Conservation (phyloP, 30 jellyfish, hydroid and myxozoan genomes). For the Cassiopea andromeda region DNA sequence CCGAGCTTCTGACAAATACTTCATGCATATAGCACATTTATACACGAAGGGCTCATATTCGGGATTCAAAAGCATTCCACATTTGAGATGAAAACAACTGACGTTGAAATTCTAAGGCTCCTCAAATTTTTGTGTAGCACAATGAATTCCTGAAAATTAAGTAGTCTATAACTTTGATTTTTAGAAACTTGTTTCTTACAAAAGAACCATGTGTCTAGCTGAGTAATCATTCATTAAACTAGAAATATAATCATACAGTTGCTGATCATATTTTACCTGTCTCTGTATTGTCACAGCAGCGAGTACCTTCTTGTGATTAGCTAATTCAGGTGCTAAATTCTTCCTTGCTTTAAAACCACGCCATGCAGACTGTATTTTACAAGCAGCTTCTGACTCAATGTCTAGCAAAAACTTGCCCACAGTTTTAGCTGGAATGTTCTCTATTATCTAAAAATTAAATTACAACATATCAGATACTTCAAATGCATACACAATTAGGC, state of each 20-base stretch:
- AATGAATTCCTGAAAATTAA: no score
- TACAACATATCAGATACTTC: not conserved
- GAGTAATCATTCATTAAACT: not conserved
- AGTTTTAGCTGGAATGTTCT: conserved; percentile 86
- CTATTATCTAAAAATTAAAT: conserved; percentile 53
- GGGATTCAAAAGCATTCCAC: no score
- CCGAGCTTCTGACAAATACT: no score
- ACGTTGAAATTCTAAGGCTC: no score
- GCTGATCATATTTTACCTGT: conserved; percentile 51
- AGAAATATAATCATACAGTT: no score
- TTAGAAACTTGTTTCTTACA: no score
- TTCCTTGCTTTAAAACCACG: conserved; percentile 74
- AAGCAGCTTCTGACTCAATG: conserved; percentile 69
- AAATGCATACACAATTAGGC: not conserved
- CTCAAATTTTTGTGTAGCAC: no score
- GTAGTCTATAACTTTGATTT: no score
- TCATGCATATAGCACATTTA: no score
- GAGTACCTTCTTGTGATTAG: conserved; percentile 33
- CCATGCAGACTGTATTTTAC: conserved; percentile 81
- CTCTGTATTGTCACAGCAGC: conserved; percentile 85
- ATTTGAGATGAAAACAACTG: no score
- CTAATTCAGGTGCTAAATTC: conserved; percentile 31
- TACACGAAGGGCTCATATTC: no score
- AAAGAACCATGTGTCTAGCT: no score
- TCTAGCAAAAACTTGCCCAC: conserved; percentile 64